Base-by-base conservation (phyloP, 2,797 vertebrate species). In the Bothrops alternatus region DNA sequence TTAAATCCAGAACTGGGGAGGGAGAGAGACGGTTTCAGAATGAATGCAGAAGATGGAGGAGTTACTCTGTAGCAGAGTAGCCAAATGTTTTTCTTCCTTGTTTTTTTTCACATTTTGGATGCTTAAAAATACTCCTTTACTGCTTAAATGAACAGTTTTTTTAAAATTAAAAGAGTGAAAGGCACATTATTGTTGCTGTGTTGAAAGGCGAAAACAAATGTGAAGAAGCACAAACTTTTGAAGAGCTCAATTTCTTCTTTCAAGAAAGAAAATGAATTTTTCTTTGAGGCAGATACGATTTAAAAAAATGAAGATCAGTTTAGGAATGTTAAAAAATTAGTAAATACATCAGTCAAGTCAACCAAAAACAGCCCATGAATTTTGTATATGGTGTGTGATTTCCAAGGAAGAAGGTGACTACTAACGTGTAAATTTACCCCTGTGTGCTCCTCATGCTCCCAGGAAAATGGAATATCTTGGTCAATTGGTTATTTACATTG, bases 151-250 rank as follows among this genome's bases (percentile, higher is more conserved):
- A 95, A 94, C 63, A 94, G 95, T 97, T 97, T 97, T 97, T 96
- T 95, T 97, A 91, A 20, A 12, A 23, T 82, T 25, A 47, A 78
- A 78, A 78, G 42, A 47, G 42, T 82, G 47, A 25, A 47, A 47
- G 4, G 10, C 10, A 47, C 23, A 12, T 47, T 25, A 1, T 82
- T 47, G 10, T 18, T 82, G 47, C 42, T 73, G 90, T 96, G 91
- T 96, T 97, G 85, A 88, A 88, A 88, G 53, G 11, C 97, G 95
- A 97, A 96, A 97, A 98, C 97, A 97, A 97, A 97, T 96, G 90
- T 85, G 95, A 97, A 97, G 94, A 96, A 96, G 94, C 3, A 61
- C 85, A 96, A 93, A 93, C 78, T 58, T 89, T 16, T 58, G 14
- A 60, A 47, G 56, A 58, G 10, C 2, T 85, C 82, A 26, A 5